A percentile compares a stretch with the other conserved stretches of the same genome.
Evolutionary conservation across 2,113 vertebrate species (phyloP).

Genomic region (Lepisosteus oculatus): DNA sequence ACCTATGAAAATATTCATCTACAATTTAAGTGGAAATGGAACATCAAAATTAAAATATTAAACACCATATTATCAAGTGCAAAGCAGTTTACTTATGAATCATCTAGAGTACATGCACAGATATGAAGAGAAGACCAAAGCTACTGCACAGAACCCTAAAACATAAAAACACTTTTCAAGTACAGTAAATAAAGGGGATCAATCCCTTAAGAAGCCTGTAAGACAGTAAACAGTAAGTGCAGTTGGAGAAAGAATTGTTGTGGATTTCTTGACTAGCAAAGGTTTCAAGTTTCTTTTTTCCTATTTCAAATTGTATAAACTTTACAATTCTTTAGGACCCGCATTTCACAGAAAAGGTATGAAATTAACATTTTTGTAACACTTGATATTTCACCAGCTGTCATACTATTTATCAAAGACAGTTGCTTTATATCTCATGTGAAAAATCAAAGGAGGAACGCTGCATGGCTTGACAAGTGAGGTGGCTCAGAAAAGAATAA

Average conservation of each 20-base stretch:
- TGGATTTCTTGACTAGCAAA: neutral
- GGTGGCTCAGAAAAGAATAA: neutral
- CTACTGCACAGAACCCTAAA: constrained; percentile 16
- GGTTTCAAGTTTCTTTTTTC: neutral
- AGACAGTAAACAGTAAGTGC: neutral
- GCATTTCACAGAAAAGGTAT: too few relatives aligned
- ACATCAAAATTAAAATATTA: too few relatives aligned
- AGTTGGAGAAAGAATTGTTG: too few relatives aligned
- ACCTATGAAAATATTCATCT: too few relatives aligned
- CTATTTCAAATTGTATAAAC: neutral
- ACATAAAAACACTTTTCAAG: constrained; percentile 4
- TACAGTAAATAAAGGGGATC: neutral
- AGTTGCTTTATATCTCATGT: too few relatives aligned
- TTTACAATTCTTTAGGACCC: too few relatives aligned
- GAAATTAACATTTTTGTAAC: too few relatives aligned
- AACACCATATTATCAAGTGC: too few relatives aligned
- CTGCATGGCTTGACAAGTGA: neutral
- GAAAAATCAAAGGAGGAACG: neutral
- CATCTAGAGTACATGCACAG: constrained; percentile 9
- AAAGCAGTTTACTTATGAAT: constrained; percentile 9
- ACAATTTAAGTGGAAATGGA: too few relatives aligned
- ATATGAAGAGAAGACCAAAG: constrained; percentile 28
- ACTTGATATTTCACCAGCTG: too few relatives aligned
- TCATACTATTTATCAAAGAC: too few relatives aligned
- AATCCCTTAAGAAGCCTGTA: neutral